Conservation (phyloP, 2,888 invertebrate genomes). For the Tachystola acroxantha region DNA sequence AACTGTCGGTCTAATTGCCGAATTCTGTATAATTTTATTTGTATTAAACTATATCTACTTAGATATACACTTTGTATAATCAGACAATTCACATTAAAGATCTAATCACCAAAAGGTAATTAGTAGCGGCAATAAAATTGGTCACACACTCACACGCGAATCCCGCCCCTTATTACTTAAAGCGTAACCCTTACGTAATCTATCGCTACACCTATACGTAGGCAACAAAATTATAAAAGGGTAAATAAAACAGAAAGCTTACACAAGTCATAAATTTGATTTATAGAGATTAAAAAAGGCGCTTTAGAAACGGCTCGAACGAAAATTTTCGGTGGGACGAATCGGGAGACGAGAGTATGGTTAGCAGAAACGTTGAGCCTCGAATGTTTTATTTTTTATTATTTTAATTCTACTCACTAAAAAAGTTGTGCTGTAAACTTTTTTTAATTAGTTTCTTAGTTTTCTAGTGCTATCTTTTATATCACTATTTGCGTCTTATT, state of each 20-base stretch:
- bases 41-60: no score
- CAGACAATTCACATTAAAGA: no score
- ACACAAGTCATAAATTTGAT: constrained; percentile 79
- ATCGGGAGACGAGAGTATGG: constrained; percentile 68
- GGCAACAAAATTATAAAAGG: constrained; percentile 76
- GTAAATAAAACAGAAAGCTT: constrained; percentile 79
- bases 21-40: no score
- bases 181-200: constrained; percentile 21
- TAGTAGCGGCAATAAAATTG: neutral
- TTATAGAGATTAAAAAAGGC: constrained; percentile 79
- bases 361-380: constrained; percentile 24
- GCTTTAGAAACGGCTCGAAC: constrained; percentile 76
- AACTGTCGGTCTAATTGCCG: no score
- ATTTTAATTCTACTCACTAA: no score
- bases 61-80: no score
- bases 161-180: neutral
- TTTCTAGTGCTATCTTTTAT: no score
- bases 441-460: no score
- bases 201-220: constrained; percentile 28
- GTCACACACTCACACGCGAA: neutral
- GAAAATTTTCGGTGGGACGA: constrained; percentile 76
- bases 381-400: no score
- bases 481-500: no score
- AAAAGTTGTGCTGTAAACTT: no score
- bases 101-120: no score